Conservation (phyloP, 2,113 vertebrate species). For the Callipepla californica region DNA sequence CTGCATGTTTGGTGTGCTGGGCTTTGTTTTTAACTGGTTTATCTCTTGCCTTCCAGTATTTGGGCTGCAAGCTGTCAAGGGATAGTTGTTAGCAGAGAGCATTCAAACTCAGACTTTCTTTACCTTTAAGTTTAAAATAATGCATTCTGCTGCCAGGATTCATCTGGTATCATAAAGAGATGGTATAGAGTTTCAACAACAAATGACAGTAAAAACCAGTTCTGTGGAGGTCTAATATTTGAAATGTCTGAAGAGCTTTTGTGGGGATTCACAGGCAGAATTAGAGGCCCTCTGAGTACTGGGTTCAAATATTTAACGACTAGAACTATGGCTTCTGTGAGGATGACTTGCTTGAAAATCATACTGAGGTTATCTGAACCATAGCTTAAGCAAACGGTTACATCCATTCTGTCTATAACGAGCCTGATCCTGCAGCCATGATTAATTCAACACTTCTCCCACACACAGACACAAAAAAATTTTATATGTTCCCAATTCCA, state of each 20-base stretch:
- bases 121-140: background rate
- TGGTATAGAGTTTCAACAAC: background rate
- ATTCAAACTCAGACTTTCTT: background rate
- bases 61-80: background rate
- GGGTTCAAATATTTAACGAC: conserved; percentile 42
- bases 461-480: background rate
- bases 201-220: background rate
- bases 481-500: background rate
- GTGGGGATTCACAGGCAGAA: background rate
- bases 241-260: conserved; percentile 6
- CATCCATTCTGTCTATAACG: background rate
- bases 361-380: background rate
- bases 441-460: background rate
- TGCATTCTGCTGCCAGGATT: background rate
- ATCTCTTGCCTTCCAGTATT: background rate
- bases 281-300: background rate
- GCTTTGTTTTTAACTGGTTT: background rate
- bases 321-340: background rate
- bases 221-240: background rate
- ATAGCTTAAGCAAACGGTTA: background rate
- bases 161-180: background rate
- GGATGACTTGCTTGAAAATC: background rate
- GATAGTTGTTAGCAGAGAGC: background rate
- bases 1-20: fast-evolving
- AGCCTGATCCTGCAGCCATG: background rate